These are phyloP conservation scores for Philotrypesis tridentata DNA, from an alignment of 1,140 invertebrate species.

Conservation along the genomic window DNA sequence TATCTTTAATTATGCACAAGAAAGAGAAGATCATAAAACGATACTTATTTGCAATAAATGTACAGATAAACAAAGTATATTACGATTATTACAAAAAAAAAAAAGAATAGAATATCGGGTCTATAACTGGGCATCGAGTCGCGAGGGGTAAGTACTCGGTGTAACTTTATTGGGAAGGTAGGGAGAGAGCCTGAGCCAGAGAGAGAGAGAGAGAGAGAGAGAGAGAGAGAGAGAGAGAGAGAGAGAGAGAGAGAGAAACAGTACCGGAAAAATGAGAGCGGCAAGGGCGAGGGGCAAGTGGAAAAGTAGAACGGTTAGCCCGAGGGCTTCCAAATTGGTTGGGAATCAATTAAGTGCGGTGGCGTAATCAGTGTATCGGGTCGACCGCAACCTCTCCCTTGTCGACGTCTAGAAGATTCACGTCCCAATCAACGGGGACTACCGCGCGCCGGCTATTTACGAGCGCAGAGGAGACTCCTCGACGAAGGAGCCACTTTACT, in stretches of 20 bases:
- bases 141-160: neutral
- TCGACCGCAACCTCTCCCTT: slow-evolving; percentile 27
- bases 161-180: slow-evolving; percentile 34
- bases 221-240: neutral
- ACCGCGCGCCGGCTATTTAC: slow-evolving; percentile 54
- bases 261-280: slow-evolving; percentile 14
- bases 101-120: neutral
- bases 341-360: slow-evolving; percentile 61
- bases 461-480: slow-evolving; percentile 45
- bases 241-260: neutral
- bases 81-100: neutral
- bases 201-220: neutral
- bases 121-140: neutral
- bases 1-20: no score
- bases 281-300: neutral
- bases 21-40: no score
- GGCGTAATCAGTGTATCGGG: slow-evolving; percentile 60
- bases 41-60: no score
- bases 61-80: no score
- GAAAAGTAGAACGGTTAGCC: slow-evolving; percentile 51
- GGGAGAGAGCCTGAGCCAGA: neutral
- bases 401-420: slow-evolving; percentile 55
- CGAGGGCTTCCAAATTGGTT: slow-evolving; percentile 56
- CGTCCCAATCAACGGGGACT: slow-evolving; percentile 58
- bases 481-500: neutral